Evolutionary conservation across 1,140 invertebrate species (phyloP).

Genomic region (Camponotus floridanus): DNA sequence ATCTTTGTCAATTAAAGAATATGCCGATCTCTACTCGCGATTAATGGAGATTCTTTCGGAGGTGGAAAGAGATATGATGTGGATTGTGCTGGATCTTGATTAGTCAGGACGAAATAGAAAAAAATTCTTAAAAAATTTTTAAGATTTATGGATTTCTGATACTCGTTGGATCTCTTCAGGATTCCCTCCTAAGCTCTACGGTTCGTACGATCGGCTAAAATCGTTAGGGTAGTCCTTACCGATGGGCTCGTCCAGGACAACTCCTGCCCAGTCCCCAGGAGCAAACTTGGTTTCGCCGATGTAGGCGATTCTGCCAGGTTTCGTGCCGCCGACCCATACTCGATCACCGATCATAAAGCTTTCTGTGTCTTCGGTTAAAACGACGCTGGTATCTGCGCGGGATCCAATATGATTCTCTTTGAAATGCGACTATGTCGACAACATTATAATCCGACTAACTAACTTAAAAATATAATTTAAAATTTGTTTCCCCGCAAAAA

Average conservation of each 20-base stretch:
- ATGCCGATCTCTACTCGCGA: neutral
- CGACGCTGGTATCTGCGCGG: constrained; percentile 92
- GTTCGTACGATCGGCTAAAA: neutral
- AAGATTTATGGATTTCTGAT: neutral
- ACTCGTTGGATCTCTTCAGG: neutral
- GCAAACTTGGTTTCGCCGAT: constrained; percentile 99
- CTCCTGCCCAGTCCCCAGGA: constrained; percentile 98
- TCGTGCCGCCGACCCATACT: constrained; percentile 98
- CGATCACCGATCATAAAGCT: constrained; percentile 98
- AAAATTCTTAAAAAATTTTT: neutral
- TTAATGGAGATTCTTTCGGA: neutral
- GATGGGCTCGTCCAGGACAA: constrained; percentile 97
- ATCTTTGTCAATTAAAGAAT: neutral
- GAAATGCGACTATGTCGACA: neutral
- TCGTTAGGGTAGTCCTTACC: constrained; percentile 87
- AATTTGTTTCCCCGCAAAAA: neutral
- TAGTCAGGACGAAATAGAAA: neutral
- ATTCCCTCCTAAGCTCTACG: neutral
- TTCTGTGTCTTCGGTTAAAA: constrained; percentile 96
- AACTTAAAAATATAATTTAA: neutral
- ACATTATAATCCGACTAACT: neutral
- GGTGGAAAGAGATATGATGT: neutral
- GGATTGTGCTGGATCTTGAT: neutral
- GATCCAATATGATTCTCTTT: constrained; percentile 15
- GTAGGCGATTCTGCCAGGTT: constrained; percentile 97